Base-by-base conservation (phyloP, 1,140 invertebrate genomes). In the Lepidurus packardi region DNA sequence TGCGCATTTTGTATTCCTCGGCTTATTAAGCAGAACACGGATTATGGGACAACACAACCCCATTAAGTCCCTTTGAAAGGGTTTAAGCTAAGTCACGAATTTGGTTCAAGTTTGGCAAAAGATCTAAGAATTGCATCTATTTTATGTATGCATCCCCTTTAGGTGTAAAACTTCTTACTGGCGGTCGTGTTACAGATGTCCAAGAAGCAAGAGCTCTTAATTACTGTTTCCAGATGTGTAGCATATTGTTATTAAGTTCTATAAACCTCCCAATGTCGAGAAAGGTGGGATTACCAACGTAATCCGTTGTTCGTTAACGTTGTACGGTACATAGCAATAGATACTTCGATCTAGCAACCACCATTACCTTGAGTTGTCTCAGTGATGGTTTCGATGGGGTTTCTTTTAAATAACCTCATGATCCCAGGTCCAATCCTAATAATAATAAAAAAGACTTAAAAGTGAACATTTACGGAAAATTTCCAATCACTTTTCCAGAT, bases 211-310 rank as follows among this genome's bases (percentile, higher is more conserved):
- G 79, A n/a, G 82, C 82, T 9, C 75, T 83, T 0, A 77, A 79
- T 13, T 79, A 81, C 43, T 79, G 80, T n/a, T n/a, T n/a, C n/a
- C n/a, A 75, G 88, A 89, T 81, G 82, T 89, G 2, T 88, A 88
- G 80, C 86, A 89, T 79, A 81, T 89, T 6, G 83, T 88, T 0
- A 85, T 85, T 0, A 80, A 81, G 75, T 85, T 84, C 0, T 82
- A 87, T 2, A 78, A 82, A 65, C 82, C 87, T 43, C 83, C 84
- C 21, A 75, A 81, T 73, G 79, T 80, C 25, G 82, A 81, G 81
- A 79, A 74, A 53, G 84, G 85, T 5, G 87, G 86, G 86, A 79
- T 82, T 42, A 78, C 79, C 9, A 87, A 87, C 78, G 82, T n/a
- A n/a, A n/a, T n/a, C n/a, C n/a, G n/a, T n/a, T 65, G 47, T n/a